These are phyloP conservation scores for Carcina quercana DNA, from an alignment of 2,888 invertebrate genomes.

Conservation along the genomic window DNA sequence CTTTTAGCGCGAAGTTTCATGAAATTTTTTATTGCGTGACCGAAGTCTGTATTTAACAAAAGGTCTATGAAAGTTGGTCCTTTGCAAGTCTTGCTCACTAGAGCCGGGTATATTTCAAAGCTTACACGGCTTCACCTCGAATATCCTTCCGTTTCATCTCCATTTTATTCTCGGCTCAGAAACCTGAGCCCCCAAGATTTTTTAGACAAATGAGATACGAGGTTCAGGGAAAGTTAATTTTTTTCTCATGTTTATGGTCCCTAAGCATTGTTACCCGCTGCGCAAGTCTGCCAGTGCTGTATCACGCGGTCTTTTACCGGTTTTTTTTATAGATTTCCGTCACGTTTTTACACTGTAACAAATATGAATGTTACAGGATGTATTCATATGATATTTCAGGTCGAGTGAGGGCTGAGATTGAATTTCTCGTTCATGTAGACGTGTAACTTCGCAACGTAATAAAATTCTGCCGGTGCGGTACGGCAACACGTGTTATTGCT, in stretches of 20 bases:
- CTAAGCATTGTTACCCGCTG: conserved; percentile 11
- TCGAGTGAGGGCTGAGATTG: conserved; percentile 26
- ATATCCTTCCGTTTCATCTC: conserved; percentile 57
- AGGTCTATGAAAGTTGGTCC: conserved; percentile 26
- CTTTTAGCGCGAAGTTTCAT: too few relatives aligned
- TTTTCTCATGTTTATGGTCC: conserved; percentile 26
- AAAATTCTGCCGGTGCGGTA: conserved; percentile 32
- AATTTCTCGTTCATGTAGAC: conserved; percentile 29
- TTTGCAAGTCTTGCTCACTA: conserved; percentile 29
- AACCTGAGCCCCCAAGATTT: conserved; percentile 42
- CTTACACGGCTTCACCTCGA: conserved; percentile 42
- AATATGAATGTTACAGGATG: conserved; percentile 17
- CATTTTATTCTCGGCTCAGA: conserved; percentile 56
- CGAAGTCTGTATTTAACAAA: conserved; percentile 27
- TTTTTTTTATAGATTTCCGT: conserved; percentile 12
- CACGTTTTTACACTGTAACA: conserved; percentile 7
- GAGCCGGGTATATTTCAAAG: conserved; percentile 50
- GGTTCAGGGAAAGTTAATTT: conserved; percentile 30
- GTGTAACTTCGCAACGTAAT: conserved; percentile 32
- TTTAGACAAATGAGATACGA: conserved; percentile 43
- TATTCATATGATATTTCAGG: conserved; percentile 11
- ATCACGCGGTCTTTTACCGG: conserved; percentile 3
- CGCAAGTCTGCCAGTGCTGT: too few relatives aligned
- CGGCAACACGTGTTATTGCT: conserved; percentile 39
- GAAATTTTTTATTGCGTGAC: too few relatives aligned